Evolutionary conservation across 2,797 vertebrate genomes (phyloP), one percentile per base, ranked within the genome.

Genomic region (Acanthopagrus latus): DNA sequence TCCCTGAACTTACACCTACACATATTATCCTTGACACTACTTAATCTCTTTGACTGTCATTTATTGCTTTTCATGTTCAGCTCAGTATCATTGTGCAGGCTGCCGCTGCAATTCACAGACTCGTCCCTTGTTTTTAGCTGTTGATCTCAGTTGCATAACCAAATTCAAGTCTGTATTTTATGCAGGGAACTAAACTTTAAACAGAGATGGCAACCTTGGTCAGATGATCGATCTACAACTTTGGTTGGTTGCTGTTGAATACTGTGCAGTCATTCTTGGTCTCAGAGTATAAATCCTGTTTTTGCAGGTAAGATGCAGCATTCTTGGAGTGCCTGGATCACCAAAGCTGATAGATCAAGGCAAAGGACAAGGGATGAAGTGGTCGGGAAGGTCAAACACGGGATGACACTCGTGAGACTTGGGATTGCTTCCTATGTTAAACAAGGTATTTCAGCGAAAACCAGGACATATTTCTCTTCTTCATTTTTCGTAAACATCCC

Each of bases 141-240:
- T 76, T 67, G 25, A 80, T 65, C 63, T 58, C 17, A 7, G 72
- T n/a, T 71, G 46, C 62, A 71, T 74, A 47, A 54, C 64, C 47
- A 33, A 33, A 6, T 1, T 33, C 1, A 33, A 3, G 5, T 33
- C 29, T 33, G 29, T 33, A 33, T 33, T 5, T 5, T 33, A 6
- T 33, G 29, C 5, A 33, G 29, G 29, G 29, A 33, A 33, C 29
- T 33, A 33, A 33, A 33, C 29, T 5, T 33, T 33, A 33, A 33
- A 7, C n/a, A 1, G 29, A 46, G 23, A 55, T 18, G 21, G n/a
- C 17, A 16, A 25, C 38, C 12, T 14, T 21, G 27, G 27, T 56
- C 20, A 9, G 43, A 47, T 2, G 27, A n/a, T 57, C 43, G 0
- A 21, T 43, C 6, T 27, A 23, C n/a, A 8, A 41, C 48, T 38